Evolutionary conservation across 2,888 invertebrate genomes (phyloP).

Genomic region (Mycogona germanica): DNA sequence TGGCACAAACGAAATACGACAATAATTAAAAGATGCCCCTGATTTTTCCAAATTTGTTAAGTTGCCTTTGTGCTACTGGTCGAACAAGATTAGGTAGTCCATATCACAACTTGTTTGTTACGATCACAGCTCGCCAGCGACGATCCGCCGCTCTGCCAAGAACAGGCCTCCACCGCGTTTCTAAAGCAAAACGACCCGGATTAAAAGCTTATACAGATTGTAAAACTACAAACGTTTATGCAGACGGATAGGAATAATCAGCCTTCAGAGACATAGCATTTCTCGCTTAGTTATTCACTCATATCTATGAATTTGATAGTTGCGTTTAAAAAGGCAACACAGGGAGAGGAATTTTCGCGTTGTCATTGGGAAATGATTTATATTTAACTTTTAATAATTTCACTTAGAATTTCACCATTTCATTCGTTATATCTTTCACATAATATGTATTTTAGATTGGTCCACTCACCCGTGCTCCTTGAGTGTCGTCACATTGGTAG

Average conservation of each 20-base stretch:
- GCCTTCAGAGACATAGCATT: neutral
- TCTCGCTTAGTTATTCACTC: slow-evolving; percentile 13
- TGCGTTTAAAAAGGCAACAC: too few species aligned
- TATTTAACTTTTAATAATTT: slow-evolving; percentile 20
- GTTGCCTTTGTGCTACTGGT: neutral
- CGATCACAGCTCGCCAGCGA: slow-evolving; percentile 71
- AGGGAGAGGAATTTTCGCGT: too few species aligned
- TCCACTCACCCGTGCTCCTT: slow-evolving; percentile 45
- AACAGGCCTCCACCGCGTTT: slow-evolving; percentile 69
- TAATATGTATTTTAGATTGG: neutral
- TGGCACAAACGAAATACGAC: too few species aligned
- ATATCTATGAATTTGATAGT: neutral
- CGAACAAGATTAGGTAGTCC: slow-evolving; percentile 36
- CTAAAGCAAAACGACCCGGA: slow-evolving; percentile 42
- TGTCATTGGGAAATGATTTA: too few species aligned
- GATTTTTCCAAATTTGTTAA: neutral
- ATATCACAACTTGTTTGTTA: slow-evolving; percentile 64
- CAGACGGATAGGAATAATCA: neutral
- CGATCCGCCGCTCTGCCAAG: slow-evolving; percentile 75
- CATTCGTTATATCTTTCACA: neutral
- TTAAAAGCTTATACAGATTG: too few species aligned
- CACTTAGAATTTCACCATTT: neutral
- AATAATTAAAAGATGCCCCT: neutral
- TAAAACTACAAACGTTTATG: too few species aligned
- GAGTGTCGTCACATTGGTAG: slow-evolving; percentile 59